Evolutionary conservation across 2,797 vertebrate genomes (phyloP).

Genomic region (Discoglossus pictus): DNA sequence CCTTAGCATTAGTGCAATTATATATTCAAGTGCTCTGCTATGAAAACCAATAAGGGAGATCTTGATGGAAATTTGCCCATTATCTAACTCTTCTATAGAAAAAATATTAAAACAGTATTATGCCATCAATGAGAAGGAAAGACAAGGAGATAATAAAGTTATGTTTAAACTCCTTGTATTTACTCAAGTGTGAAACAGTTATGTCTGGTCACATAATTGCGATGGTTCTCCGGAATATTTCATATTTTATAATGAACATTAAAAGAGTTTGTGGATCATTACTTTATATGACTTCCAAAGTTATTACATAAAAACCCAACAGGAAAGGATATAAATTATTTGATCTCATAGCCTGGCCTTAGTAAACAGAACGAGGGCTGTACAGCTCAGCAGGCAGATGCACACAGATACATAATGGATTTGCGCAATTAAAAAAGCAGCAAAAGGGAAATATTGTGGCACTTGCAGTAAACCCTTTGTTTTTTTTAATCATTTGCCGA

Average conservation of each 20-base stretch:
- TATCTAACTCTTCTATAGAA: slow-evolving; percentile 79
- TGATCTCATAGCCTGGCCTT: slow-evolving; percentile 72
- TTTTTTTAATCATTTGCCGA: slow-evolving; percentile 51
- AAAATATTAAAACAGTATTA: slow-evolving; percentile 82
- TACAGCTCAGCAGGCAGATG: slow-evolving; percentile 64
- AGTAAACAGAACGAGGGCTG: slow-evolving; percentile 74
- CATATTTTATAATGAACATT: slow-evolving; percentile 86
- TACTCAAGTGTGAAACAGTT: slow-evolving; percentile 83
- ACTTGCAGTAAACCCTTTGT: slow-evolving; percentile 54
- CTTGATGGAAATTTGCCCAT: slow-evolving; percentile 76
- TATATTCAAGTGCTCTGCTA: slow-evolving; percentile 73
- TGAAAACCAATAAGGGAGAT: slow-evolving; percentile 75
- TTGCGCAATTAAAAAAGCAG: slow-evolving; percentile 53
- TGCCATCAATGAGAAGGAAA: slow-evolving; percentile 78
- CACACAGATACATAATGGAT: slow-evolving; percentile 61
- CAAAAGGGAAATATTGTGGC: slow-evolving; percentile 46
- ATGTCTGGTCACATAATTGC: slow-evolving; percentile 84
- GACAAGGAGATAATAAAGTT: slow-evolving; percentile 81
- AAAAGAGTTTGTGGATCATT: slow-evolving; percentile 86
- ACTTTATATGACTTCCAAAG: slow-evolving; percentile 84
- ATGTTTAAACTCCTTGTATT: slow-evolving; percentile 81
- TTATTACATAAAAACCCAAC: slow-evolving; percentile 83
- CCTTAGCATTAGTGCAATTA: slow-evolving; percentile 77
- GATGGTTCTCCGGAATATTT: slow-evolving; percentile 81
- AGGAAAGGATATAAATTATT: slow-evolving; percentile 79